Evolutionary conservation across 2,888 invertebrate genomes (phyloP).

Genomic region (Pandemis cinnamomeana): DNA sequence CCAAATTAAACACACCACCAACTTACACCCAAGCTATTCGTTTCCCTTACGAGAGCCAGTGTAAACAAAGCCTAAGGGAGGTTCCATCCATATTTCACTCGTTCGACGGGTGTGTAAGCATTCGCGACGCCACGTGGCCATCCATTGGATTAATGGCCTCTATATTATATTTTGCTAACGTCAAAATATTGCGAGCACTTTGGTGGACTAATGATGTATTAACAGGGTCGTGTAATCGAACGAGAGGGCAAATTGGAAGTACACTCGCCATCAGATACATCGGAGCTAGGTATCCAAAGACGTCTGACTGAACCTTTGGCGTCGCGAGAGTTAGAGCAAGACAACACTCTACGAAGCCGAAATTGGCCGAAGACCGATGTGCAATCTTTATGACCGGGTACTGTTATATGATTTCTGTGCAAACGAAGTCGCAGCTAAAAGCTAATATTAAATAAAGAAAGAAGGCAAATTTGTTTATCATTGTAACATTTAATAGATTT

Average conservation of each 20-base stretch:
- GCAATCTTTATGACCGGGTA: too few relatives aligned
- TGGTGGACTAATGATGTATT: constrained; percentile 37
- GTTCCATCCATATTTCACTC: constrained; percentile 45
- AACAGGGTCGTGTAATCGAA: constrained; percentile 23
- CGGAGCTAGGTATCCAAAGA: too few relatives aligned
- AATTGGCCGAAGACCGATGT: too few relatives aligned
- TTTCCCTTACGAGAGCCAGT: neutral
- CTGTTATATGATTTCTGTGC: too few relatives aligned
- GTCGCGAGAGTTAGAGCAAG: too few relatives aligned
- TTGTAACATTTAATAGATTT: neutral
- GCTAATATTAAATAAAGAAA: neutral
- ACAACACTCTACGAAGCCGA: too few relatives aligned
- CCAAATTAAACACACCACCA: neutral
- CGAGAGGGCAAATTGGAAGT: neutral
- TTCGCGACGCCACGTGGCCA: constrained; percentile 61
- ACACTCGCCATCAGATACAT: neutral
- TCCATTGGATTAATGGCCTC: constrained; percentile 67
- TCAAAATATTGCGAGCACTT: constrained; percentile 59
- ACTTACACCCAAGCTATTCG: neutral
- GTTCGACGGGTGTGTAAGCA: constrained; percentile 49
- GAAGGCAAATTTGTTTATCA: neutral
- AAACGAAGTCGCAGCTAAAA: too few relatives aligned
- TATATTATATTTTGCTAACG: constrained; percentile 67
- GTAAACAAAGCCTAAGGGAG: constrained; percentile 32
- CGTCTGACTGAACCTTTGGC: too few relatives aligned